These are phyloP conservation scores for Nyctalus aviator DNA, from an alignment of 2,797 vertebrate species.

Conservation along the genomic window DNA sequence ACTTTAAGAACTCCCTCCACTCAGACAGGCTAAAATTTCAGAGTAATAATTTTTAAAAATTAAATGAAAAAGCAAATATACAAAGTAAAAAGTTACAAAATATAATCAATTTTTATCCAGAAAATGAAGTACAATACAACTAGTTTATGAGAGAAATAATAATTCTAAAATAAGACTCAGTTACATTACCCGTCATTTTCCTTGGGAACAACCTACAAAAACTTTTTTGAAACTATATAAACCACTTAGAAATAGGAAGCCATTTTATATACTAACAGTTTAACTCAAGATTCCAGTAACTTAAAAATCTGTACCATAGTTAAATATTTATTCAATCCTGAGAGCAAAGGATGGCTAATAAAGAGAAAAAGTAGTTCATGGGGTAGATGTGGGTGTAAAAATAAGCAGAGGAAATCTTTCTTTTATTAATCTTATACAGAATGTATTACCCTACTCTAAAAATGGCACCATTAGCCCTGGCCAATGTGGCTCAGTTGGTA, in stretches of 20 bases:
- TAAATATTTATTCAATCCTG: background rate
- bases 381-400: background rate
- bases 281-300: background rate
- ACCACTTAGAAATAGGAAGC: background rate
- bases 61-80: constrained; percentile 28
- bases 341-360: background rate
- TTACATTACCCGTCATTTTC: background rate
- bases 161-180: background rate
- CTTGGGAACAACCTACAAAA: background rate
- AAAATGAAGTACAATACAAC: background rate
- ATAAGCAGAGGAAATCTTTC: background rate
- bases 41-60: constrained; percentile 2
- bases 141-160: background rate
- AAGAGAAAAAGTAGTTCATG: background rate
- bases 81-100: constrained; percentile 5
- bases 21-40: constrained; percentile 30
- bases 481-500: background rate
- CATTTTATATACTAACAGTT: background rate
- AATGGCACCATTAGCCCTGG: background rate
- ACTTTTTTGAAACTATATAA: background rate
- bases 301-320: background rate
- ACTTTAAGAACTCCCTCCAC: background rate
- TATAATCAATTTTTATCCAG: background rate
- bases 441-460: background rate
- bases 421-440: background rate